These are phyloP conservation scores for Drosophila carrolli DNA, from an alignment of 1,140 invertebrate species.

Conservation along the genomic window DNA sequence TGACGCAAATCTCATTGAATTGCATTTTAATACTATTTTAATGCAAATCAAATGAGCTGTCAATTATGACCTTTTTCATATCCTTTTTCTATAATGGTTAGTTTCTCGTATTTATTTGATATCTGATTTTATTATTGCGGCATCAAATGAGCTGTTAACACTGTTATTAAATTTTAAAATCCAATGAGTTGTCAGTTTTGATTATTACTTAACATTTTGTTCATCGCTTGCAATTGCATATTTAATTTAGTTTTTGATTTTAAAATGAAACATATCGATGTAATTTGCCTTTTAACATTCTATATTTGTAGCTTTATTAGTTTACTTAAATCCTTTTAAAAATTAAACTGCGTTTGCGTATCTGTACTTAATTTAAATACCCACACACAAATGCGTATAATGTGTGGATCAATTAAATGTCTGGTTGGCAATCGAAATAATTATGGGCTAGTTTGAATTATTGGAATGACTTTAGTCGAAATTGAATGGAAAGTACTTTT, in stretches of 20 bases:
- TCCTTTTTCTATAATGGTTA: slow-evolving; percentile 16
- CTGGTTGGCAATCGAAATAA: slow-evolving; percentile 9
- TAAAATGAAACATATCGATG: neutral
- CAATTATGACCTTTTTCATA: slow-evolving; percentile 41
- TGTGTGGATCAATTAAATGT: slow-evolving; percentile 10
- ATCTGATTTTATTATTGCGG: neutral
- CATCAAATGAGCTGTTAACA: slow-evolving; percentile 2
- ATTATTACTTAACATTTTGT: neutral
- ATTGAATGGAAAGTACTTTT: slow-evolving; percentile 30
- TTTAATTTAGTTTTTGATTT: slow-evolving; percentile 30
- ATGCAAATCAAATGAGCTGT: slow-evolving; percentile 66
- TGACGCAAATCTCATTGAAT: neutral
- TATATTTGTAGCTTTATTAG: neutral
- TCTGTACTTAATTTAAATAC: slow-evolving; percentile 12
- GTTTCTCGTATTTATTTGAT: slow-evolving; percentile 3
- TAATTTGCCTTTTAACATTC: neutral
- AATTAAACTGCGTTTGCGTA: neutral
- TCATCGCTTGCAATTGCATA: slow-evolving; percentile 8
- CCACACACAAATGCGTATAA: neutral
- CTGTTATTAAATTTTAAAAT: neutral
- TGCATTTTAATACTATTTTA: slow-evolving; percentile 15
- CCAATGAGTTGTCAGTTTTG: slow-evolving; percentile 1
- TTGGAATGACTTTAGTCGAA: slow-evolving; percentile 25
- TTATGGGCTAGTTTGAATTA: slow-evolving; percentile 17
- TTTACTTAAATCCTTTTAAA: neutral